These are phyloP conservation scores for Ricordea florida DNA, from an alignment of 92 coral and sea anemone genomes.

Conservation along the genomic window DNA sequence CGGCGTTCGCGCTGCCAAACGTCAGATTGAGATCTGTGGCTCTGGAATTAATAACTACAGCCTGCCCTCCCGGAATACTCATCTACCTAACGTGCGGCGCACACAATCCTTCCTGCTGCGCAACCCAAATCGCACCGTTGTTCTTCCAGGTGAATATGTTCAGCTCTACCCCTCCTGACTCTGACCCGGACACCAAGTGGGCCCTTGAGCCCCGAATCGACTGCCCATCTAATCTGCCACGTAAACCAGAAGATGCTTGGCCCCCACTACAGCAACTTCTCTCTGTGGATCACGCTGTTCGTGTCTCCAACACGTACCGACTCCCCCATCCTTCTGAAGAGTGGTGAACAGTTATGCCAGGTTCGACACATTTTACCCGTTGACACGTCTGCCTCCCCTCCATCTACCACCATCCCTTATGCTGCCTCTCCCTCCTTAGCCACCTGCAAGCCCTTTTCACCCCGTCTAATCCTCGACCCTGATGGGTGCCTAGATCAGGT, in stretches of 20 bases:
- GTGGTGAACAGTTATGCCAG: too few relatives aligned
- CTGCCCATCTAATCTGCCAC: slow-evolving; percentile 44
- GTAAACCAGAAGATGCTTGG: slow-evolving; percentile 31
- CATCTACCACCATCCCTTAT: too few relatives aligned
- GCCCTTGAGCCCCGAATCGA: slow-evolving; percentile 51
- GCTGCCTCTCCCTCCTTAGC: neutral
- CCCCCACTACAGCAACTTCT: too few relatives aligned
- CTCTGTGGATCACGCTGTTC: too few relatives aligned
- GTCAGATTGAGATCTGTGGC: slow-evolving; percentile 12
- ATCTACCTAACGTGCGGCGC: slow-evolving; percentile 23
- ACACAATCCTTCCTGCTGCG: slow-evolving; percentile 45
- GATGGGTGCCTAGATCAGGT: slow-evolving; percentile 15
- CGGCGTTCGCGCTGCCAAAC: too few relatives aligned
- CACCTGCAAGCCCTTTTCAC: slow-evolving; percentile 13
- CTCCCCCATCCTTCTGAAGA: slow-evolving; percentile 30
- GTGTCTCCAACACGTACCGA: slow-evolving; percentile 27
- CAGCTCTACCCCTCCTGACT: slow-evolving; percentile 42
- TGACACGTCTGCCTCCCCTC: too few relatives aligned
- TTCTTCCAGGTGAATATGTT: slow-evolving; percentile 31
- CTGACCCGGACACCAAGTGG: slow-evolving; percentile 45
- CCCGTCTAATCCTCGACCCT: slow-evolving; percentile 10
- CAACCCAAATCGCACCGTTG: slow-evolving; percentile 5
- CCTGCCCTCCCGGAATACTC: too few relatives aligned
- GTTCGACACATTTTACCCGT: too few relatives aligned
- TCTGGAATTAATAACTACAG: too few relatives aligned